These are phyloP conservation scores for Alentia gelatinosa DNA, from an alignment of 2,888 invertebrate species.

Conservation along the genomic window DNA sequence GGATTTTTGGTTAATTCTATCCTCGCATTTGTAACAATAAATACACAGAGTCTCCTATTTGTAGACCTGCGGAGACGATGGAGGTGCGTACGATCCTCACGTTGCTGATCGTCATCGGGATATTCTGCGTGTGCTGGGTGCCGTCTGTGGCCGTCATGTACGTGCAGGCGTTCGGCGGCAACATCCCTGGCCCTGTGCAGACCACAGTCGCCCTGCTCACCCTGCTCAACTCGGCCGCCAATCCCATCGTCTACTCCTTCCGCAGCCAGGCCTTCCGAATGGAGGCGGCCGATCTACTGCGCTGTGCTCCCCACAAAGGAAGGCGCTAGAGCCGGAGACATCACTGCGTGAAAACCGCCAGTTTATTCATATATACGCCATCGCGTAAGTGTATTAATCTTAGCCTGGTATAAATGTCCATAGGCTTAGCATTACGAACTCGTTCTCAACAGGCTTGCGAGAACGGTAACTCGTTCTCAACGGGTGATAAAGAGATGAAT, in stretches of 20 bases:
- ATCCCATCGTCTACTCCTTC: slow-evolving; percentile 34
- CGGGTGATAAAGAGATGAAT: no score
- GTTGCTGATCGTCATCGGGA: slow-evolving; percentile 13
- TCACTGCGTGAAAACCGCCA: no score
- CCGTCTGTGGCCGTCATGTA: background rate
- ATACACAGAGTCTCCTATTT: no score
- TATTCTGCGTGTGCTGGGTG: slow-evolving; percentile 23
- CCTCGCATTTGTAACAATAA: no score
- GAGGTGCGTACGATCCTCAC: slow-evolving; percentile 24
- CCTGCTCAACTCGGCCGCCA: slow-evolving; percentile 22
- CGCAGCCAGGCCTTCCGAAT: background rate
- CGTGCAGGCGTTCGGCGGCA: background rate
- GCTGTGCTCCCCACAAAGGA: background rate
- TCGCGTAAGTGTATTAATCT: no score
- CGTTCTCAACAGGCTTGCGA: no score
- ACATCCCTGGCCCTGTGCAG: background rate
- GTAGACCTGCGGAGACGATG: background rate
- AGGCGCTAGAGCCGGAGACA: no score
- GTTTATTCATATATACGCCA: no score
- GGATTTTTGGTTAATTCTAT: no score
- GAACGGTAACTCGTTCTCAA: no score
- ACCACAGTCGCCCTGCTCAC: background rate
- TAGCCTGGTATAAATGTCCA: no score
- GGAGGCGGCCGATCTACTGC: background rate
- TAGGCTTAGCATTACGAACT: no score